phyloP scores from a whole-genome alignment of 1,140 invertebrate genomes.

The Wasmannia auropunctata region DNA sequence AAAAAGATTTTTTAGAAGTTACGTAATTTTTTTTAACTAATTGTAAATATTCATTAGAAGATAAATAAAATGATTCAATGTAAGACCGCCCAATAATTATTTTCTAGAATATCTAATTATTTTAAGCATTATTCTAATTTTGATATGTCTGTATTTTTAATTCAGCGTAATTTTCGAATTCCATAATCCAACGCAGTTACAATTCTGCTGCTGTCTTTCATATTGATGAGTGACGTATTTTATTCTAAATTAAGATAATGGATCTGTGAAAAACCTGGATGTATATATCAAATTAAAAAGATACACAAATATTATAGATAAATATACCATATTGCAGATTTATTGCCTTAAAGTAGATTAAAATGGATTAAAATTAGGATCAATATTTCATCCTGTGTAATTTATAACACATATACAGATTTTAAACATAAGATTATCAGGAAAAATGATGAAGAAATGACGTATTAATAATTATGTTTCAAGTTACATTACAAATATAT shows the following conservation, averaged over 20 bases:
- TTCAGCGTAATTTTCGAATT: not conserved
- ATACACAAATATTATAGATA: not conserved
- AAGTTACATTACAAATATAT: too few relatives aligned
- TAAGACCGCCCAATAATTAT: not conserved
- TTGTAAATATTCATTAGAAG: not conserved
- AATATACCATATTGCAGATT: not conserved
- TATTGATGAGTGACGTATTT: not conserved
- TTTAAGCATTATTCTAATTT: not conserved
- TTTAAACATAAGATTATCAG: too few relatives aligned
- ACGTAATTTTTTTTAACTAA: not conserved
- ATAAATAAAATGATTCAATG: not conserved
- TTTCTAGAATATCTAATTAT: not conserved
- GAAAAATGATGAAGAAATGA: too few relatives aligned
- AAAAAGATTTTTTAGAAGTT: not conserved
- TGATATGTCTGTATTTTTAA: not conserved
- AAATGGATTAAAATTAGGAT: not conserved
- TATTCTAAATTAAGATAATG: not conserved
- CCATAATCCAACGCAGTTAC: not conserved
- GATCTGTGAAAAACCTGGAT: not conserved
- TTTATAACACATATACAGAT: too few relatives aligned
- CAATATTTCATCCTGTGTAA: not conserved
- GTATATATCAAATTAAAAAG: not conserved
- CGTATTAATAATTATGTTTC: too few relatives aligned
- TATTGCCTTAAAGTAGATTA: not conserved
- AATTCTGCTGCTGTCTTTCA: not conserved